Conservation (phyloP, 23 tunicate species). For the Aplidium turbinatum region DNA sequence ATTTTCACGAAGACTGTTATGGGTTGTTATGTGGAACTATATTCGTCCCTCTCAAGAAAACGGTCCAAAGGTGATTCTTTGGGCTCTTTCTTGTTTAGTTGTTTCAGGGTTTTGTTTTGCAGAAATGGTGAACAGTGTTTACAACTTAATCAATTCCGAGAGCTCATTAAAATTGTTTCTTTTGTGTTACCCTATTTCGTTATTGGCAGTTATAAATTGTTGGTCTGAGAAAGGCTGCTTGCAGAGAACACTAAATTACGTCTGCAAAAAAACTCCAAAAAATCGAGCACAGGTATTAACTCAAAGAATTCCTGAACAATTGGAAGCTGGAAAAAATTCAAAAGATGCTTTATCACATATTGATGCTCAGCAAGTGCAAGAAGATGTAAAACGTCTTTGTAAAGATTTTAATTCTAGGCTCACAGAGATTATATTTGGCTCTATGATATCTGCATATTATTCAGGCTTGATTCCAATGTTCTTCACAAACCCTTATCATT, state of each 20-base stretch:
- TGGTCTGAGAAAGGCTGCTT: conserved; percentile 39
- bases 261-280: background rate
- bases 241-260: background rate
- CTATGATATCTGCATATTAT: conserved; percentile 70
- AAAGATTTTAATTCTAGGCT: conserved; percentile 60
- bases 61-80: conserved; percentile 14
- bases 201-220: conserved; percentile 49
- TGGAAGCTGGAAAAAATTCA: background rate
- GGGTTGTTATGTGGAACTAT: conserved; percentile 64
- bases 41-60: conserved; percentile 37
- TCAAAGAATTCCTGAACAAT: background rate
- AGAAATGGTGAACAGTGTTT: conserved; percentile 9
- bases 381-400: conserved; percentile 42
- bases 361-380: conserved; percentile 38
- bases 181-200: conserved; percentile 56
- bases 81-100: conserved; percentile 35
- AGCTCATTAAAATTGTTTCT: conserved; percentile 39
- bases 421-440: conserved; percentile 66
- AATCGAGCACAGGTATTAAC: background rate
- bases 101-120: conserved; percentile 43
- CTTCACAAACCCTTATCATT: conserved; percentile 71
- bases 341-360: background rate
- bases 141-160: conserved; percentile 12
- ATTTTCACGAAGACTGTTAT: conserved; percentile 57
- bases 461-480: conserved; percentile 82